Percentiles rank a stretch among this genome's conserved stretches.
Conservation (phyloP, 2,888 invertebrate genomes). For the Bimastos eiseni region DNA sequence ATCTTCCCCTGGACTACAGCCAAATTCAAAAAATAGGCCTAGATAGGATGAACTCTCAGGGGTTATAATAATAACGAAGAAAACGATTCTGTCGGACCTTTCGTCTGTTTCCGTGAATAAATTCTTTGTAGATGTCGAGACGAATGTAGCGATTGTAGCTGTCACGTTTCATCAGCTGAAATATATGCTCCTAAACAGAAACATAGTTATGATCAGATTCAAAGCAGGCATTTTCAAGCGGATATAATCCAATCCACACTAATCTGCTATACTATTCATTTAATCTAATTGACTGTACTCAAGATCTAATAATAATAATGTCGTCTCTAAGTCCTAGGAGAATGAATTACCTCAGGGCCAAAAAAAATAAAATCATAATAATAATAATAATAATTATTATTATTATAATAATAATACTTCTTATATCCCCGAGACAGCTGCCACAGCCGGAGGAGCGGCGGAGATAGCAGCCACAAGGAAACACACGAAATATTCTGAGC, state of each 20-base stretch:
- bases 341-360: too few species aligned
- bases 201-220: background rate
- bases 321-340: too few species aligned
- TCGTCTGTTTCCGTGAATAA: constrained; percentile 90
- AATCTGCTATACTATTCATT: background rate
- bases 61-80: background rate
- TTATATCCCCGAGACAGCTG: too few species aligned
- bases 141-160: constrained; percentile 95
- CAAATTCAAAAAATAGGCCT: too few species aligned
- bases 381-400: too few species aligned
- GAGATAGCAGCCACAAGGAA: too few species aligned
- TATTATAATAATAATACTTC: too few species aligned
- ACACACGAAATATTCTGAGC: too few species aligned
- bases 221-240: background rate
- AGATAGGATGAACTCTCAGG: background rate
- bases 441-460: too few species aligned
- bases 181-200: constrained; percentile 85
- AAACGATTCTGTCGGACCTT: constrained; percentile 71
- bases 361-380: too few species aligned
- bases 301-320: too few species aligned
- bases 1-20: too few species aligned
- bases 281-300: background rate
- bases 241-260: background rate
- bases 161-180: constrained; percentile 98
- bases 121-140: constrained; percentile 98